phyloP scores from a whole-genome alignment of 2,797 vertebrate species.

The Urocyon cinereoargenteus region DNA sequence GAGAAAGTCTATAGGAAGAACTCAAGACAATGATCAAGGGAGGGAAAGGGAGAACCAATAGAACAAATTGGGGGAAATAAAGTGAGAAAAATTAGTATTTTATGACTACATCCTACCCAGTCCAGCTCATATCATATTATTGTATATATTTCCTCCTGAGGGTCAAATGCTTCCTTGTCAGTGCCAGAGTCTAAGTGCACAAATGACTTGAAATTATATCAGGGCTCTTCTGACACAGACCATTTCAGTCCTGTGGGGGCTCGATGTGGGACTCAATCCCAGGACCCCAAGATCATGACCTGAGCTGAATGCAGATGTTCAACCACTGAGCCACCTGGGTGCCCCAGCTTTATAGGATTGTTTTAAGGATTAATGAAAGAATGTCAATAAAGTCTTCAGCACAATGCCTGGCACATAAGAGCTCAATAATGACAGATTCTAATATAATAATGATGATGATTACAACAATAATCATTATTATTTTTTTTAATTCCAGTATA shows the following conservation, averaged over 20 bases:
- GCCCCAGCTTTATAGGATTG: not conserved
- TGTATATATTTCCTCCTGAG: not conserved
- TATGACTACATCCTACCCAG: not conserved
- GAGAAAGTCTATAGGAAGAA: not conserved
- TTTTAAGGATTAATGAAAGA: conserved; percentile 39
- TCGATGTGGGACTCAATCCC: too few relatives aligned
- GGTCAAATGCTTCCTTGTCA: not conserved
- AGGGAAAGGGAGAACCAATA: not conserved
- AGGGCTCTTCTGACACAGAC: conserved; percentile 15
- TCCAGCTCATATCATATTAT: not conserved
- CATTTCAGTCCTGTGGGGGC: not conserved
- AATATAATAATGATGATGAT: not conserved
- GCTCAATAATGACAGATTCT: not conserved
- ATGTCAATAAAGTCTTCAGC: conserved; percentile 6
- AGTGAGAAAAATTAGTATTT: not conserved
- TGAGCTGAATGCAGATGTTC: too few relatives aligned
- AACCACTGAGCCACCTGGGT: too few relatives aligned
- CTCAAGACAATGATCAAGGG: not conserved
- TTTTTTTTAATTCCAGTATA: not conserved
- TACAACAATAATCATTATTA: not conserved
- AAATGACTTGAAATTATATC: not conserved
- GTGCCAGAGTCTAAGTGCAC: not conserved
- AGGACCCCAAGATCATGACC: too few relatives aligned
- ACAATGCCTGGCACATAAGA: not conserved
- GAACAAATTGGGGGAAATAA: not conserved